Percentiles rank a stretch among this genome's conserved stretches.
Evolutionary conservation across 2,797 vertebrate genomes (phyloP).

Genomic region (Apodemus agrarius): DNA sequence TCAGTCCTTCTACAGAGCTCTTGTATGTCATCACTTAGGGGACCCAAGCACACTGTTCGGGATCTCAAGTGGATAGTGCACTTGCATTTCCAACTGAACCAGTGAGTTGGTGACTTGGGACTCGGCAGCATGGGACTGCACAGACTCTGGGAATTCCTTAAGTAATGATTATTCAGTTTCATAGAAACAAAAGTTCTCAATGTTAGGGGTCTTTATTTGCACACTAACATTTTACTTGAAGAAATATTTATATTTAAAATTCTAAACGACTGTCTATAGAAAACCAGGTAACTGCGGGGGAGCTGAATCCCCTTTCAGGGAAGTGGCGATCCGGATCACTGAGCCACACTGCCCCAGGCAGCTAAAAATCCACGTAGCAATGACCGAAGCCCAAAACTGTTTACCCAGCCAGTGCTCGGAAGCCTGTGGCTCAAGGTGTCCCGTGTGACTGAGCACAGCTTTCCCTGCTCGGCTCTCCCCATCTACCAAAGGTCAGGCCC

Average conservation of each 20-base stretch:
- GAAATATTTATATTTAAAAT: not conserved
- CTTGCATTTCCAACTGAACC: not conserved
- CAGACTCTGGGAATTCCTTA: not conserved
- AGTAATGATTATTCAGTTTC: not conserved
- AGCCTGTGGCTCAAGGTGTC: not conserved
- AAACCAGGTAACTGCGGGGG: not conserved
- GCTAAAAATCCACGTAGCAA: not conserved
- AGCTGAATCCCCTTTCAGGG: not conserved
- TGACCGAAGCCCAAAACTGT: not conserved
- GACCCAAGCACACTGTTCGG: not conserved
- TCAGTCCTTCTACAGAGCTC: not conserved
- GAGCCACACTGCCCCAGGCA: not conserved
- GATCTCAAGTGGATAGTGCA: not conserved
- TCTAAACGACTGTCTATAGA: not conserved
- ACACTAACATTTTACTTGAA: not conserved
- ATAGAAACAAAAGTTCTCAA: not conserved
- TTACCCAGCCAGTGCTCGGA: not conserved
- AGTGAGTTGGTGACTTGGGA: not conserved
- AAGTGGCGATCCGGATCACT: not conserved
- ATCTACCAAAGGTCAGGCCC: not conserved
- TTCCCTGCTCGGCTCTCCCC: not conserved
- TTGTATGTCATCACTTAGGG: not conserved
- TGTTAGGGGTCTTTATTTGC: not conserved
- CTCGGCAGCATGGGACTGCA: not conserved
- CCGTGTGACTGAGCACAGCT: not conserved